A percentile compares a stretch with the other conserved stretches of the same genome.
Evolutionary conservation across 1,140 invertebrate species (phyloP).

Genomic region (Drosophila yakuba): DNA sequence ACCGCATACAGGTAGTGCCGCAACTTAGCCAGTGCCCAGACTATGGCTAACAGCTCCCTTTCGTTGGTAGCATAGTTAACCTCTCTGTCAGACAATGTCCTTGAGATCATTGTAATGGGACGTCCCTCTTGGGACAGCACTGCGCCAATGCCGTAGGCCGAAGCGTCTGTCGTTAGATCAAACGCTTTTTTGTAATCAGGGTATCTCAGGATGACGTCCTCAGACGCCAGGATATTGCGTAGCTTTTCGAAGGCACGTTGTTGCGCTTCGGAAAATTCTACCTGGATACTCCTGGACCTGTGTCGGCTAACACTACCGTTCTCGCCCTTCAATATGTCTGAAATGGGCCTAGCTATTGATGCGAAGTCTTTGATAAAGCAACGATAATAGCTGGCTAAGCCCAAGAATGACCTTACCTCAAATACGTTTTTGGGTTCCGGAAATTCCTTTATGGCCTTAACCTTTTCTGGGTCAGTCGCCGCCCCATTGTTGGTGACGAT

Average conservation of each 20-base stretch:
- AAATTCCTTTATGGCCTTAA: too few species aligned
- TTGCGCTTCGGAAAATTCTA: constrained; percentile 7
- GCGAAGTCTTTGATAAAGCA: constrained; percentile 11
- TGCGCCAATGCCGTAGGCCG: constrained; percentile 11
- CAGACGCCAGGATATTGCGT: constrained; percentile 10
- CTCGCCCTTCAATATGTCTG: constrained; percentile 15
- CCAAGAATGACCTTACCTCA: not conserved
- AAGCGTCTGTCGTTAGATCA: constrained; percentile 27
- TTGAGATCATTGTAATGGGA: constrained; percentile 27
- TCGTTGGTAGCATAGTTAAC: constrained; percentile 21
- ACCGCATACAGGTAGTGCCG: constrained; percentile 18
- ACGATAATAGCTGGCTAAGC: constrained; percentile 18
- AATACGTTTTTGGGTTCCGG: too few species aligned
- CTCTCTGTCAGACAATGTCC: constrained; percentile 14
- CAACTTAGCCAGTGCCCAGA: constrained; percentile 15
- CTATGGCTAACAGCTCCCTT: constrained; percentile 20
- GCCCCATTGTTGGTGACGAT: too few species aligned
- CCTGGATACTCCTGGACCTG: too few species aligned
- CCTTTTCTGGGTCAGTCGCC: too few species aligned
- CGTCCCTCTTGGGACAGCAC: constrained; percentile 15
- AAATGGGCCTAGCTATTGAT: not conserved
- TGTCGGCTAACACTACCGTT: constrained; percentile 8
- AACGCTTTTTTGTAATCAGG: constrained; percentile 23
- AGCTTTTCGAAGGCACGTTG: constrained; percentile 16
- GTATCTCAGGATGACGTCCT: not conserved